Conservation (phyloP, 2,797 vertebrate species). For the Leptoclinus maculatus region DNA sequence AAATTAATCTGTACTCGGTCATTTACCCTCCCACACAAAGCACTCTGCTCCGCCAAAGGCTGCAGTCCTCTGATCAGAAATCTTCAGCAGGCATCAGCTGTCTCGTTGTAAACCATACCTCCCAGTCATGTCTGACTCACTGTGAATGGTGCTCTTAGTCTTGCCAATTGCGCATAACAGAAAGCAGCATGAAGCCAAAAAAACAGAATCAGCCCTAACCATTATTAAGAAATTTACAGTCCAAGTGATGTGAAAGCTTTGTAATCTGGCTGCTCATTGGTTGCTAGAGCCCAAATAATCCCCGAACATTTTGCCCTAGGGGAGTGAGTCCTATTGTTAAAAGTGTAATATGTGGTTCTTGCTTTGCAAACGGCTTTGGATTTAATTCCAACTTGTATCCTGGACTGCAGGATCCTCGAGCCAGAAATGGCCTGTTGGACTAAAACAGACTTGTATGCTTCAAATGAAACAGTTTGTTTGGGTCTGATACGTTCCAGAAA, state of each 20-base stretch:
- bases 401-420: background rate
- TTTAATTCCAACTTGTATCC: conserved; percentile 34
- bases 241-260: conserved; percentile 22
- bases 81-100: conserved; percentile 23
- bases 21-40: conserved; percentile 52
- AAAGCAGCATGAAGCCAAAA: conserved; percentile 6
- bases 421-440: background rate
- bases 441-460: conserved; percentile 17
- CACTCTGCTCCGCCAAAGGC: background rate
- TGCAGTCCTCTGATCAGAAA: conserved; percentile 43
- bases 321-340: conserved; percentile 10
- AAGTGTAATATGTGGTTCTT: conserved; percentile 5
- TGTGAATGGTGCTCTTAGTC: background rate
- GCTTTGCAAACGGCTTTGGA: background rate
- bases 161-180: background rate
- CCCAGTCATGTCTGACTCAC: conserved; percentile 9
- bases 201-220: background rate
- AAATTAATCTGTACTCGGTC: conserved; percentile 75
- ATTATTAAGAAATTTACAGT: conserved; percentile 31
- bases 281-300: conserved; percentile 63
- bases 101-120: conserved; percentile 23
- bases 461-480: conserved; percentile 28
- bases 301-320: conserved; percentile 44
- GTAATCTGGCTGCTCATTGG: conserved; percentile 28
- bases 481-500: conserved; percentile 45